Conservation (phyloP, 2,797 vertebrate genomes). For the Falco cherrug region DNA sequence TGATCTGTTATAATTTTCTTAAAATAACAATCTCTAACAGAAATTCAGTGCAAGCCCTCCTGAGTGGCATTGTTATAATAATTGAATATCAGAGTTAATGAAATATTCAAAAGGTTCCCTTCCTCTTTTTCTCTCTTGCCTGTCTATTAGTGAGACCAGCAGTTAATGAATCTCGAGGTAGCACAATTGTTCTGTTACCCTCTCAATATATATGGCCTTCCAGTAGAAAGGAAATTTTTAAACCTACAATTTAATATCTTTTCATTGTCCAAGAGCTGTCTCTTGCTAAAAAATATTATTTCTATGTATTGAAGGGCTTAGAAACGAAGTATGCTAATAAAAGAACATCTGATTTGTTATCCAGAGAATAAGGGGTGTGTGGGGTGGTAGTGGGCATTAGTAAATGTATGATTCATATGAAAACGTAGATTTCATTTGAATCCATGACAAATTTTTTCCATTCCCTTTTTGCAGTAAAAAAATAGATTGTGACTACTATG, state of each 20-base stretch:
- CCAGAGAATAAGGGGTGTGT: not conserved
- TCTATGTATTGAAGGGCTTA: constrained; percentile 24
- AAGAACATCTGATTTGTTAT: constrained; percentile 22
- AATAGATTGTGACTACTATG: not conserved
- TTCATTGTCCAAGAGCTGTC: constrained; percentile 24
- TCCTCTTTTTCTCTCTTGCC: constrained; percentile 4
- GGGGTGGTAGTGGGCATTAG: not conserved
- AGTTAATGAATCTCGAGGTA: constrained; percentile 37
- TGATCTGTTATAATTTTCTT: constrained; percentile 13
- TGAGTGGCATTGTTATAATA: constrained; percentile 24
- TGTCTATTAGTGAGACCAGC: not conserved
- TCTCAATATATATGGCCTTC: not conserved
- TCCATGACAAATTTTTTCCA: not conserved
- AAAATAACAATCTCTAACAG: constrained; percentile 4
- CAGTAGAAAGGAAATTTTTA: constrained; percentile 25
- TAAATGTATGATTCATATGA: constrained; percentile 12
- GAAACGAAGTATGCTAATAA: constrained; percentile 48
- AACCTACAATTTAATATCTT: constrained; percentile 46
- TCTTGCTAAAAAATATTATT: constrained; percentile 38
- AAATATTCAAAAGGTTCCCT: constrained; percentile 43
- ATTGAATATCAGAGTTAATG: constrained; percentile 44
- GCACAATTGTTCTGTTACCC: not conserved
- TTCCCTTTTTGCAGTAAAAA: not conserved
- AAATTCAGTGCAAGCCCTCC: not conserved
- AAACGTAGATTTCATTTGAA: not conserved